A percentile compares a stretch with the other conserved stretches of the same genome.
These are phyloP conservation scores for Diachasma alloeum DNA, from an alignment of 1,140 invertebrate genomes.

Conservation along the genomic window DNA sequence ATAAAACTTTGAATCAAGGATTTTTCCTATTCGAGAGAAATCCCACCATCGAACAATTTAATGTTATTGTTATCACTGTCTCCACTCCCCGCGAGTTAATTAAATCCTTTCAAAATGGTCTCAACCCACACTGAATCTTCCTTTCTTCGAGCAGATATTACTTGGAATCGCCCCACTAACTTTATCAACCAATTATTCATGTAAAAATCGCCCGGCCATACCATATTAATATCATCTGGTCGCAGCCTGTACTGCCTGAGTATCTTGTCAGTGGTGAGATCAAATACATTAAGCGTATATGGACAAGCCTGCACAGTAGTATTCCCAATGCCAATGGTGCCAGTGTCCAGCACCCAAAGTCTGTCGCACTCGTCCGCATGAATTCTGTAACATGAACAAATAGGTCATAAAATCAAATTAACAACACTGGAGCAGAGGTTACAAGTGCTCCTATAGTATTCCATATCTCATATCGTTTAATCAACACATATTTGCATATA, in stretches of 20 bases:
- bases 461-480: not conserved
- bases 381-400: conserved; percentile 53
- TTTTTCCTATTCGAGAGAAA: no score
- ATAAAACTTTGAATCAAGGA: no score
- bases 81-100: no score
- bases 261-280: conserved; percentile 75
- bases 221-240: conserved; percentile 75
- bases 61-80: no score
- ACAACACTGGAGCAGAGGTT: not conserved
- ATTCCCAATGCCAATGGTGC: conserved; percentile 81
- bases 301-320: conserved; percentile 79
- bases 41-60: no score
- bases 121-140: no score
- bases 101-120: no score
- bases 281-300: conserved; percentile 77
- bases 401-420: not conserved
- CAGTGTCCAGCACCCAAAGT: conserved; percentile 83
- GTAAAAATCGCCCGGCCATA: conserved; percentile 19
- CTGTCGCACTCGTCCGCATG: conserved; percentile 78
- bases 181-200: no score
- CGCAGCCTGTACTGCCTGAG: conserved; percentile 76
- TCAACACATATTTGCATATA: not conserved
- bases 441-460: not conserved
- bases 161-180: no score
- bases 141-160: no score